A percentile compares a stretch with the other conserved stretches of the same genome.
Evolutionary conservation across 2,888 invertebrate species (phyloP).

Genomic region (Orchesellides sinensis): DNA sequence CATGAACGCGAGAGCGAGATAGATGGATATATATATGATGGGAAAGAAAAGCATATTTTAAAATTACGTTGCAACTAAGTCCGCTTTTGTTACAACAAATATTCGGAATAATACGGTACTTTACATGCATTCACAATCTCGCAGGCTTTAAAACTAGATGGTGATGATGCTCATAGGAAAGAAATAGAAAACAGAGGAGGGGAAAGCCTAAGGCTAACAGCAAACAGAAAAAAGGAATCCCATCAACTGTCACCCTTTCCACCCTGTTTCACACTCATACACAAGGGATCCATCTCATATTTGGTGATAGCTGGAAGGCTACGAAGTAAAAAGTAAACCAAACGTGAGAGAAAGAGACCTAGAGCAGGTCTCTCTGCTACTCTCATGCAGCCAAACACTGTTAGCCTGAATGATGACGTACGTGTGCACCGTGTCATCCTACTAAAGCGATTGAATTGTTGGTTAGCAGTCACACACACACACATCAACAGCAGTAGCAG

Average conservation of each 20-base stretch:
- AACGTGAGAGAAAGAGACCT: neutral
- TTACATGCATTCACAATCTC: neutral
- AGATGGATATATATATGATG: conserved; percentile 6
- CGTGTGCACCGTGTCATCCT: conserved; percentile 3
- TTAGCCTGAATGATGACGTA: neutral
- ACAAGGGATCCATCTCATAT: conserved; percentile 37
- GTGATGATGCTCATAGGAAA: neutral
- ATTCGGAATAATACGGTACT: conserved; percentile 4
- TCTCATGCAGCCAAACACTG: too few relatives aligned
- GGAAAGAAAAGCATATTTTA: conserved; percentile 34
- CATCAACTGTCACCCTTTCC: conserved; percentile 54
- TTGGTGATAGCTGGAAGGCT: conserved; percentile 18
- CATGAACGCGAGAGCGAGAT: neutral
- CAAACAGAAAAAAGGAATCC: conserved; percentile 57
- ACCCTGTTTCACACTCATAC: conserved; percentile 45
- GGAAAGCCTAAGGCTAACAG: conserved; percentile 51
- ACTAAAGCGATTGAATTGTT: neutral
- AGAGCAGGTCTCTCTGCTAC: too few relatives aligned
- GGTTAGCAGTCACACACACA: neutral
- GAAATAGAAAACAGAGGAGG: neutral
- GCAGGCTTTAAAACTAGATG: neutral
- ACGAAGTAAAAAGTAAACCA: neutral
- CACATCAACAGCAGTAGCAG: neutral
- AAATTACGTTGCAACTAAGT: conserved; percentile 37
- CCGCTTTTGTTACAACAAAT: conserved; percentile 10